phyloP scores from a whole-genome alignment of 2,113 vertebrate genomes.

The Dicentrarchus labrax region DNA sequence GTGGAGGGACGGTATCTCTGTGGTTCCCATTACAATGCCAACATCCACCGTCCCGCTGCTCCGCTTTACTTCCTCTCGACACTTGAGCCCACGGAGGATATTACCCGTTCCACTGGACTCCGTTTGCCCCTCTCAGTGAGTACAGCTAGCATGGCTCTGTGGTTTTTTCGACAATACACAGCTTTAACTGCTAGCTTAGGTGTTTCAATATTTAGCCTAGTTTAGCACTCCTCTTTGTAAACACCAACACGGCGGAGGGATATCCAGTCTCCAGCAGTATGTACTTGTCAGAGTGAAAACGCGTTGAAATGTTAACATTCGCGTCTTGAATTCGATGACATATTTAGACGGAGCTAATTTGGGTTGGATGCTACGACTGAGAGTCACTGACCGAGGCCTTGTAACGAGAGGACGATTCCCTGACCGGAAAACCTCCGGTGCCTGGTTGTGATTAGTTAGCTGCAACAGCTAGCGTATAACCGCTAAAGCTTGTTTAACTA shows the following conservation, averaged over 20 bases:
- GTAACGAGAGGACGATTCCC: background rate
- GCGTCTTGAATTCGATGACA: background rate
- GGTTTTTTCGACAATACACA: background rate
- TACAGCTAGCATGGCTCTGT: background rate
- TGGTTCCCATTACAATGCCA: constrained; percentile 47
- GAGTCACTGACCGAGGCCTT: constrained; percentile 53
- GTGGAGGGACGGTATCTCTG: constrained; percentile 11
- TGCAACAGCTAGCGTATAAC: background rate
- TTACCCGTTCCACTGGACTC: background rate
- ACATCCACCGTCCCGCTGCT: background rate
- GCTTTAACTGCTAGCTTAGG: background rate
- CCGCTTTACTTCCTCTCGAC: constrained; percentile 10
- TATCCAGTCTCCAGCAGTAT: background rate
- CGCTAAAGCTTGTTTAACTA: background rate
- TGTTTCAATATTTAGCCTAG: background rate
- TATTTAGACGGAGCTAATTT: background rate
- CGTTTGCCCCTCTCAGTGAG: constrained; percentile 33
- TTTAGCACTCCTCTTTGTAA: constrained; percentile 16
- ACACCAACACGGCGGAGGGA: background rate
- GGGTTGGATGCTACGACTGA: background rate
- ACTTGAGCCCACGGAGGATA: background rate
- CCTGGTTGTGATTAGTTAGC: constrained; percentile 45
- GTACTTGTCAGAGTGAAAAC: background rate
- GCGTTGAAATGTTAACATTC: background rate
- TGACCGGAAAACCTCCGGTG: constrained; percentile 8